Percentiles rank a stretch among this genome's conserved stretches.
These are phyloP conservation scores for Pangasius sanitwongsei DNA, from an alignment of 2,797 vertebrate genomes.

Conservation along the genomic window DNA sequence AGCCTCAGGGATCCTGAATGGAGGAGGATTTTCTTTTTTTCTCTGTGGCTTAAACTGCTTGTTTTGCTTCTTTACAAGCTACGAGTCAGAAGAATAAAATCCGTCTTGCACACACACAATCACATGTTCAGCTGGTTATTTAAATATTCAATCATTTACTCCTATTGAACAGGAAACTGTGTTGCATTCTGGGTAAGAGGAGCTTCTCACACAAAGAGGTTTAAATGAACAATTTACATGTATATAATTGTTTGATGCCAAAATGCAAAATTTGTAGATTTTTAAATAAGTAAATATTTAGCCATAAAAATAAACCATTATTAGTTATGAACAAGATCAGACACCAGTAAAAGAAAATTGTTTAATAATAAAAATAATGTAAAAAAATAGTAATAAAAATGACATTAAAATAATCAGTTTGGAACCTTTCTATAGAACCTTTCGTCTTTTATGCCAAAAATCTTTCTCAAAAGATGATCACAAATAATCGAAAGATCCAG, in stretches of 20 bases:
- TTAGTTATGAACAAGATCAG: background rate
- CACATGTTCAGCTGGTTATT: background rate
- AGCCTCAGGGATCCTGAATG: background rate
- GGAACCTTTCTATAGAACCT: too few species aligned
- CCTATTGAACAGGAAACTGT: background rate
- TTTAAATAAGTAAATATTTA: background rate
- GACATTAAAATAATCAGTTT: too few species aligned
- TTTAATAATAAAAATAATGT: background rate
- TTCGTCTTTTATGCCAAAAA: too few species aligned
- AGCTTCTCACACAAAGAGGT: background rate
- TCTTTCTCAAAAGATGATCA: too few species aligned
- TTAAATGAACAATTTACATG: background rate
- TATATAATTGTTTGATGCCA: background rate
- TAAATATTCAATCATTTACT: background rate
- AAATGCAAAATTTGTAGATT: background rate
- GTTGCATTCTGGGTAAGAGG: background rate
- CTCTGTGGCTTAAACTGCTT: background rate
- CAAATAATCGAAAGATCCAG: too few species aligned
- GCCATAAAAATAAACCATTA: background rate
- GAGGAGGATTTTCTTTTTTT: background rate
- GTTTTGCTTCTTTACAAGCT: background rate
- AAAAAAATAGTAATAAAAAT: too few species aligned
- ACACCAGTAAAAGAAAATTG: too few species aligned
- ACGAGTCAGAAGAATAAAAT: background rate
- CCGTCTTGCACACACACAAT: background rate